Evolutionary conservation across 2,888 invertebrate genomes (phyloP), one percentile per base, ranked within the genome.

Genomic region (Lathronympha strigana): DNA sequence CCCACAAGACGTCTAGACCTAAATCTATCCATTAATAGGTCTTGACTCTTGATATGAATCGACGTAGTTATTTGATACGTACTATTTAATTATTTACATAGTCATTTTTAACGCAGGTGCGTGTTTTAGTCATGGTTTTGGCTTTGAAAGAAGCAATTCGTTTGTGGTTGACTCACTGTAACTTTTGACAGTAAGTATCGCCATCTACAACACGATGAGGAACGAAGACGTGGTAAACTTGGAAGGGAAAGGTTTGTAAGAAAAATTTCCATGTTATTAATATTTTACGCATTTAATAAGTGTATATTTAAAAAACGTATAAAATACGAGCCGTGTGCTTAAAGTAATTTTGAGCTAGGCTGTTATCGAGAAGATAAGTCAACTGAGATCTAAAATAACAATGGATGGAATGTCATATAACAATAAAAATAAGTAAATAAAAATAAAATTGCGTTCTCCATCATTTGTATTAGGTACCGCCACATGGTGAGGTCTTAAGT

Each of bases 361-460:
- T 40, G 15, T 13, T 28, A 23, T 38, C 13, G 21, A 55, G 31
- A 19, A 43, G 43, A n/a, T 43, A 43, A 57, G 31, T 43, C 19
- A 31, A 43, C 45, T 57, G 50, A 57, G 57, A 57, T 63, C 50
- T 57, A 51, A 23, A 45, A 31, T n/a, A 40, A 43, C 36, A 54
- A 45, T 63, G 23, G 43, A 58, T 23, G 63, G 63, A 58, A 58
- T 63, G 57, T n/a, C n/a, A n/a, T n/a, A n/a, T 53, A 61, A 15
- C 25, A 31, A 63, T 13, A 49, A n/a, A 43, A 21, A 23, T 2
- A 23, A 47, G 13, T 47, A 47, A 47, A 47, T 23, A 45, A 45
- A 23, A 45, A n/a, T 4, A 1, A 21, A 43, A 3, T 43, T 4
- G 19, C 28, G 28, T 28, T 28, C 28, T 8, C 8, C 28, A 28